Percentiles rank a stretch among this genome's conserved stretches.
Evolutionary conservation across 2,113 vertebrate genomes (phyloP).

Genomic region (Agapornis roseicollis): DNA sequence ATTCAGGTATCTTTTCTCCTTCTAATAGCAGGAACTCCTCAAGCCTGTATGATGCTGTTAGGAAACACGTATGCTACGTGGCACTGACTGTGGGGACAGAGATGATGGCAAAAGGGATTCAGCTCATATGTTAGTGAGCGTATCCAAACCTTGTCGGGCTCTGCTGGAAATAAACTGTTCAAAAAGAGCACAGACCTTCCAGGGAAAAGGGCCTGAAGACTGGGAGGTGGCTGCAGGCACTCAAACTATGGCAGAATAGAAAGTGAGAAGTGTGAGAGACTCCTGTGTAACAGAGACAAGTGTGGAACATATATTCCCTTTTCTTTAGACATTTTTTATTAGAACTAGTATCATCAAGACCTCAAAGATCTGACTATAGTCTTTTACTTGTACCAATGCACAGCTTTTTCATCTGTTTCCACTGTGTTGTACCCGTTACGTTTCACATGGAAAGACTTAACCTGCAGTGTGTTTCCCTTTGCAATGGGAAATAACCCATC

Average conservation of each 20-base stretch:
- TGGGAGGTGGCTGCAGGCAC: accelerated
- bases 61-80: accelerated
- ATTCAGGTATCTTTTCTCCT: not conserved
- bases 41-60: accelerated
- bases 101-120: not conserved
- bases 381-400: not conserved
- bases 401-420: not conserved
- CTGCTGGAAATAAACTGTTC: not conserved
- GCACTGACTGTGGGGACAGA: not conserved
- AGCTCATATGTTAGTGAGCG: accelerated
- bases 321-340: not conserved
- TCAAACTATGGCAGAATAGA: not conserved
- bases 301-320: not conserved
- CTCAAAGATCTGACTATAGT: not conserved
- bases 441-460: not conserved
- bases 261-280: not conserved
- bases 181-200: not conserved
- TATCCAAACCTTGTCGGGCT: not conserved
- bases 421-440: accelerated
- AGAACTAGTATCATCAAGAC: not conserved
- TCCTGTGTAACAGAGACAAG: not conserved
- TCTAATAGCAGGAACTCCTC: not conserved
- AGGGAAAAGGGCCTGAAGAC: not conserved
- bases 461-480: not conserved
- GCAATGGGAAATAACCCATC: not conserved